Base-by-base conservation (phyloP, 2,888 invertebrate genomes). In the Anoplius nigerrimus region DNA sequence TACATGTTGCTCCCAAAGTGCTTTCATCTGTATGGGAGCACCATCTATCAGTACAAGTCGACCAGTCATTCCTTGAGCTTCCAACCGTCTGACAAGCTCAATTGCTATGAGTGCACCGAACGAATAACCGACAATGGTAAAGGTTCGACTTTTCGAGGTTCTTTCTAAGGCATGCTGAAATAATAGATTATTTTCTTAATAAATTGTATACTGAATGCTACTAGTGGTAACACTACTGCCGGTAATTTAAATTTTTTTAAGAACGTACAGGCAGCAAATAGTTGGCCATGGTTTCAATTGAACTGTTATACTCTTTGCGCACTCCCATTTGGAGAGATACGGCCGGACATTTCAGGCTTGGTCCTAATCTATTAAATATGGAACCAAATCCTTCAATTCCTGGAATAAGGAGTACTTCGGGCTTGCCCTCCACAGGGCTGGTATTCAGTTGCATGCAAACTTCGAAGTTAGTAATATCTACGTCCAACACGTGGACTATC, bases 111-210 rank as follows among this genome's bases (percentile, higher is more conserved):
- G 88, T 0, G 94, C 90, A 54, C 98, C 98, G 84, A 93, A 98
- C 15, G 98, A 98, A 90, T 98, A 98, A 1, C 95, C 98, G 15
- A 95, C 92, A 0, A 98, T 86, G 67, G 92, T 92, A 89, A 95
- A 97, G 0, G 82, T 74, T 54, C 79, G 72, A 8, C 82, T 79
- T 27, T 55, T 66, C 59, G 84, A 76, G 18, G 61, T 85, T 13
- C 91, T 90, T 48, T 90, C 88, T 63, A 91, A 90, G 11, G 94
- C 90, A 78, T 92, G 89, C 94, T 95, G 82, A 21, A 76, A 55
- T 20, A 15, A 18, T 3, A 8, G 62, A 66, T 34, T 34, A 34
- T 34, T 34, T 11, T 13, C 6, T 34, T 34, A 34, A 3, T 34
- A 13, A 11, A 8, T 11, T 3, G 1, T 6, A 11, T 13, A 34